Conservation (phyloP, 2,888 invertebrate genomes). For the Entomobrya proxima region DNA sequence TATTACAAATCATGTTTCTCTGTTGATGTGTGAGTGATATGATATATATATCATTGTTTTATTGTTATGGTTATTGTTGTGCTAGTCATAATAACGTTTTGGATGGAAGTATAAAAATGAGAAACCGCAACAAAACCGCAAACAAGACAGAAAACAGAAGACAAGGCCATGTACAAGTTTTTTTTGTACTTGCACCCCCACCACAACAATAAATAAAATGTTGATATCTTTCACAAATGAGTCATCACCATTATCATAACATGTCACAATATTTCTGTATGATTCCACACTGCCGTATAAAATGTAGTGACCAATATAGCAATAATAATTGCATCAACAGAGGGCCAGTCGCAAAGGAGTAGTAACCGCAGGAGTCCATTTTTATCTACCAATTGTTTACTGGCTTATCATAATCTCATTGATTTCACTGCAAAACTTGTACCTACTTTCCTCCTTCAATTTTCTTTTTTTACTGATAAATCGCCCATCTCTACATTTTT, state of each 20-base stretch:
- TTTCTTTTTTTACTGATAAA: too few relatives aligned
- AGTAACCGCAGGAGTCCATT: constrained; percentile 23
- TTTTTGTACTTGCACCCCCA: constrained; percentile 18
- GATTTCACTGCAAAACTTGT: neutral
- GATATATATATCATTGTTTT: constrained; percentile 6
- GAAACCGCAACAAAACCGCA: neutral
- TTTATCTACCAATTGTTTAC: constrained; percentile 9
- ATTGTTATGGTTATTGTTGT: neutral
- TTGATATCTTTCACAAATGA: constrained; percentile 45
- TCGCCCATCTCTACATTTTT: neutral
- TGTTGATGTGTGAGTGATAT: neutral
- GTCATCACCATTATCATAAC: constrained; percentile 63
- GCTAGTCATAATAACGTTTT: neutral
- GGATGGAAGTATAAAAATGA: too few relatives aligned
- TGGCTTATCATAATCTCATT: neutral
- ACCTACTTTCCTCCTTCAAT: constrained; percentile 11
- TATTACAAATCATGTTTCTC: neutral
- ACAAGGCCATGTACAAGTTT: constrained; percentile 22
- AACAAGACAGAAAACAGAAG: constrained; percentile 24
- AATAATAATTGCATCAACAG: neutral
- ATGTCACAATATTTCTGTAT: constrained; percentile 37
- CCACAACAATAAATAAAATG: constrained; percentile 24
- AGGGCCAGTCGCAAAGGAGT: neutral
- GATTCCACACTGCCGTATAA: neutral
- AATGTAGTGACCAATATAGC: constrained; percentile 21